phyloP scores from a whole-genome alignment of 1,140 invertebrate genomes.

The fruit fly (Drosophila melanogaster) region Release_6_plus_ISO1_MT NT_033779.5:6905501-6906000 shows the following conservation, averaged over 20 bases:
- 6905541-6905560: conserved; percentile 72
- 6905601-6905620: conserved; percentile 67
- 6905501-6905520: conserved; percentile 75
- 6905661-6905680: conserved; percentile 69
- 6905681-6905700: conserved; percentile 47
- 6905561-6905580: conserved; percentile 78
- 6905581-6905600: conserved; percentile 57
- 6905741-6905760: conserved; percentile 85
- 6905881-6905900: conserved; percentile 86
- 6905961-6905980: conserved; percentile 94
- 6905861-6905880: conserved; percentile 71
- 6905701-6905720: conserved; percentile 78
- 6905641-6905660: conserved; percentile 61
- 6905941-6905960: conserved; percentile 89
- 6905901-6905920: conserved; percentile 86
- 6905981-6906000: conserved; percentile 90
- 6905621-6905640: conserved; percentile 52
- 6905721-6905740: conserved; percentile 85
- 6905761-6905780: conserved; percentile 83
- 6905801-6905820: conserved; percentile 87
- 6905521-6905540: conserved; percentile 75
- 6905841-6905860: conserved; percentile 72
- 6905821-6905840: conserved; percentile 89
- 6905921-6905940: conserved; percentile 85
- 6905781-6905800: conserved; percentile 68